A percentile compares a stretch with the other conserved stretches of the same genome.
Evolutionary conservation across 2,888 invertebrate species (phyloP).

Genomic region (Leptopilina myrica): DNA sequence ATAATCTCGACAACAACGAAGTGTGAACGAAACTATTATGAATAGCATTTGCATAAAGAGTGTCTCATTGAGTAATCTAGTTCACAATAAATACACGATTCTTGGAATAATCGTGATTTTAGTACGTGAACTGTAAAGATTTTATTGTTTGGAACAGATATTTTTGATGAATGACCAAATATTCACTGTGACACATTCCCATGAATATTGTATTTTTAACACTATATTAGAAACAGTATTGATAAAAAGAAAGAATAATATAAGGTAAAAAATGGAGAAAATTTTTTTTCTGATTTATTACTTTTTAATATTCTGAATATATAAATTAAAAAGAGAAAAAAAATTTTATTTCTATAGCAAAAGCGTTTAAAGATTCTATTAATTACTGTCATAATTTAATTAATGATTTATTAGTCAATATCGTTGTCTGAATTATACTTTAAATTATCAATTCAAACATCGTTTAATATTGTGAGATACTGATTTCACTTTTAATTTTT

Average conservation of each 20-base stretch:
- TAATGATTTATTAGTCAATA: too few relatives aligned
- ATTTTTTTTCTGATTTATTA: neutral
- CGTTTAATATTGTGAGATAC: too few relatives aligned
- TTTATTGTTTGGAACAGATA: conserved; percentile 26
- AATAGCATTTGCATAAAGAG: conserved; percentile 25
- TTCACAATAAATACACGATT: conserved; percentile 33
- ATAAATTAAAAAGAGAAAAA: too few relatives aligned
- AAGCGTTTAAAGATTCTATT: too few relatives aligned
- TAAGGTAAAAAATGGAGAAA: neutral
- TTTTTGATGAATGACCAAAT: conserved; percentile 20
- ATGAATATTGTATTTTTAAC: neutral
- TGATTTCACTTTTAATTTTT: too few relatives aligned
- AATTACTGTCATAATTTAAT: too few relatives aligned
- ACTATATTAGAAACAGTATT: neutral
- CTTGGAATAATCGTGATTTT: conserved; percentile 30
- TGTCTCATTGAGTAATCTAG: conserved; percentile 24
- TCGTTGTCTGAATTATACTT: too few relatives aligned
- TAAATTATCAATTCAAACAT: too few relatives aligned
- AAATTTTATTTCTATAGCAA: too few relatives aligned
- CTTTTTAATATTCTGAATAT: neutral
- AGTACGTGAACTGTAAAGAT: conserved; percentile 14
- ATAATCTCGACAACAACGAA: neutral
- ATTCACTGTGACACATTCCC: conserved; percentile 1
- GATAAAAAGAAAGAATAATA: too few relatives aligned
- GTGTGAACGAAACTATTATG: conserved; percentile 29